Conservation (phyloP, 2,113 vertebrate genomes). For the Chrysemys picta region DNA sequence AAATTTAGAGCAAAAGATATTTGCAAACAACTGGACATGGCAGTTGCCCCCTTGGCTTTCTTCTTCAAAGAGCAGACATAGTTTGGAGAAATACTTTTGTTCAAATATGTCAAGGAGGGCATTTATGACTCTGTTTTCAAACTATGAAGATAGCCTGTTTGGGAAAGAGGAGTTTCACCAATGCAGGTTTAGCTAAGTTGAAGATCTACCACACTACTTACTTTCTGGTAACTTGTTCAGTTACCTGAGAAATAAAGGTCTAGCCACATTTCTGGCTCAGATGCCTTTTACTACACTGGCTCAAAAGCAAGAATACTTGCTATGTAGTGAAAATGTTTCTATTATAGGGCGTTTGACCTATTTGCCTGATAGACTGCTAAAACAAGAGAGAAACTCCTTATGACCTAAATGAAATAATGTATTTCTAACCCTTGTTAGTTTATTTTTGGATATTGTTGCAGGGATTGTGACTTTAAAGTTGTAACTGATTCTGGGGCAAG, state of each 20-base stretch:
- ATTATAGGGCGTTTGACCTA: neutral
- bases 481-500: neutral
- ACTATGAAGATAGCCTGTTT: neutral
- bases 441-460: neutral
- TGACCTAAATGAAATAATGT: neutral
- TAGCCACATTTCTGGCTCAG: neutral
- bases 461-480: neutral
- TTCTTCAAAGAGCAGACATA: neutral
- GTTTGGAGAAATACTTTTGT: neutral
- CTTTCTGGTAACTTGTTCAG: neutral
- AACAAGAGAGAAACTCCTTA: neutral
- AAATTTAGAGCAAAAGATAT: neutral
- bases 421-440: neutral
- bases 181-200: neutral
- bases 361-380: neutral
- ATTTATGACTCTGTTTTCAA: neutral
- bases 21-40: neutral
- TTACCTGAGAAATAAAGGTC: too few species aligned
- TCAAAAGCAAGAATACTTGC: neutral
- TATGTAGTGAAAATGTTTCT: neutral
- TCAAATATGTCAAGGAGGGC: neutral
- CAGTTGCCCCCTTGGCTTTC: neutral
- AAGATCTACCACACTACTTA: neutral
- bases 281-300: neutral
- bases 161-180: neutral